A percentile compares a stretch with the other conserved stretches of the same genome.
These are phyloP conservation scores for Prinia subflava DNA, from an alignment of 2,113 vertebrate species.

Conservation along the genomic window DNA sequence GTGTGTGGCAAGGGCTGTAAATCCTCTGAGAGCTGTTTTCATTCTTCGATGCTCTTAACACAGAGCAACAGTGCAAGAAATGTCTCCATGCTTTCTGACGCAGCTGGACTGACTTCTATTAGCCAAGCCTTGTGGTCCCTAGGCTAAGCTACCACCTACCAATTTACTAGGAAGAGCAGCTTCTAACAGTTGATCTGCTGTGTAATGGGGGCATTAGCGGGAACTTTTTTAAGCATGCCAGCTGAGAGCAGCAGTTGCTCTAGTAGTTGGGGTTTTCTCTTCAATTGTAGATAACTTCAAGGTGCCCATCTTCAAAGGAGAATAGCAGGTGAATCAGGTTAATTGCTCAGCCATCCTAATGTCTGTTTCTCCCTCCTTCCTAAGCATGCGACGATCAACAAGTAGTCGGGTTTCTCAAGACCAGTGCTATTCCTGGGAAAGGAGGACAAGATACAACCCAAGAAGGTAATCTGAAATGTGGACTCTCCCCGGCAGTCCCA, in stretches of 20 bases:
- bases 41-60: constrained; percentile 15
- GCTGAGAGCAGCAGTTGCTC: neutral
- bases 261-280: neutral
- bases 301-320: neutral
- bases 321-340: neutral
- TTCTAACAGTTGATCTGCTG: neutral
- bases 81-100: neutral
- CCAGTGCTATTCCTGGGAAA: neutral
- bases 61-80: neutral
- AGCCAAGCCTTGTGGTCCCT: neutral
- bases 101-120: neutral
- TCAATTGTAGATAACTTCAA: neutral
- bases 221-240: neutral
- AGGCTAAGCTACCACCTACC: neutral
- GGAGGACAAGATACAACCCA: fast-evolving
- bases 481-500: neutral
- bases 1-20: constrained; percentile 51
- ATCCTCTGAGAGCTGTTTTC: constrained; percentile 40
- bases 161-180: neutral
- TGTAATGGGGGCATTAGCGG: neutral
- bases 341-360: neutral
- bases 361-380: neutral
- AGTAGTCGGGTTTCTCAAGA: neutral
- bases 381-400: neutral
- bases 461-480: neutral